A percentile compares a stretch with the other conserved stretches of the same genome.
phyloP scores from a whole-genome alignment of 2,113 vertebrate genomes.

The Grantiella picta region DNA sequence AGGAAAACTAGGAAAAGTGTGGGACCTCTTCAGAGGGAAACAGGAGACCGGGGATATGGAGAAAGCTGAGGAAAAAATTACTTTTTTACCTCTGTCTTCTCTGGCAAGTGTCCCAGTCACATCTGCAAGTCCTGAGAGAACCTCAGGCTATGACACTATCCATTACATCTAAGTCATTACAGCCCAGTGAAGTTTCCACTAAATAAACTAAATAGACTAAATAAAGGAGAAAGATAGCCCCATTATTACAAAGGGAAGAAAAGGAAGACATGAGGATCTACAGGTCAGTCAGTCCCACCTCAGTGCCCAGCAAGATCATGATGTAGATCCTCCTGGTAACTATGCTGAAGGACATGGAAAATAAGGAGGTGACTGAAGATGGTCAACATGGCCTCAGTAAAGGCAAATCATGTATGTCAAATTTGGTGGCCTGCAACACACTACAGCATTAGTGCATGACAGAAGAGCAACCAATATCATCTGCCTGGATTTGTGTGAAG shows the following conservation, averaged over 20 bases:
- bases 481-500: neutral
- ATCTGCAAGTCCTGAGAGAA: rapidly evolving
- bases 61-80: neutral
- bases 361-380: neutral
- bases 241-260: neutral
- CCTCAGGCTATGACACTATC: neutral
- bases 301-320: neutral
- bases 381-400: neutral
- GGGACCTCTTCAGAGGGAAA: neutral
- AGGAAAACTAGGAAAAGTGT: neutral
- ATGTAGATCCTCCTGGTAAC: neutral
- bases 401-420: neutral
- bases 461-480: neutral
- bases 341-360: neutral
- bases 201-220: too few relatives aligned
- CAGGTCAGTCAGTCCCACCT: neutral
- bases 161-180: neutral
- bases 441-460: neutral
- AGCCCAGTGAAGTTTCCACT: too few relatives aligned
- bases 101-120: neutral
- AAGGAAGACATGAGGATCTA: neutral
- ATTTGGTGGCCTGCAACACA: neutral
- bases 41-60: neutral
- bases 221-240: neutral
- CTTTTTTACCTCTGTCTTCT: neutral